Evolutionary conservation across 2,113 vertebrate species (phyloP).

Genomic region (Enhydra lutris): DNA sequence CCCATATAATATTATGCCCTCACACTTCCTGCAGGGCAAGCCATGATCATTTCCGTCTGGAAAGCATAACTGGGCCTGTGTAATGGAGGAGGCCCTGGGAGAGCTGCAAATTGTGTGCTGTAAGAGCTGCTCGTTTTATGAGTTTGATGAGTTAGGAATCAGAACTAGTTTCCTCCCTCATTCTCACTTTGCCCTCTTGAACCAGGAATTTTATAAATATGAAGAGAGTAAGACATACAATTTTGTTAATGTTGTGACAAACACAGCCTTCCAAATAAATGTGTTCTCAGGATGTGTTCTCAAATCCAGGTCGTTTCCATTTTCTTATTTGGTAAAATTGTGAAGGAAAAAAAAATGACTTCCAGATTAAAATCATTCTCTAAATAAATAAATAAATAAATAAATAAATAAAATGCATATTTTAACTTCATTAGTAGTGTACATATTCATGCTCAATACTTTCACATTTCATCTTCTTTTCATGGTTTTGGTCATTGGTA

Average conservation of each 20-base stretch:
- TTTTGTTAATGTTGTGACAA: neutral
- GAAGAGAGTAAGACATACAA: neutral
- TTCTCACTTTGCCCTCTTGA: constrained; percentile 26
- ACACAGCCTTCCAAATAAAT: neutral
- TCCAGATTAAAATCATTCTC: neutral
- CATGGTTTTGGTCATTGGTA: neutral
- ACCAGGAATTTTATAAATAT: constrained; percentile 1
- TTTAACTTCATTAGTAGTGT: neutral
- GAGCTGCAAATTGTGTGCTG: neutral
- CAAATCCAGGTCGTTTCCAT: neutral
- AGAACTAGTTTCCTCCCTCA: neutral
- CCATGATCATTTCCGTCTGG: constrained; percentile 39
- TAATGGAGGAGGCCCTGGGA: neutral
- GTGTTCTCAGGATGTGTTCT: neutral
- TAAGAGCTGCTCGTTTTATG: neutral
- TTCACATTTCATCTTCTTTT: neutral
- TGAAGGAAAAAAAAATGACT: neutral
- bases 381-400: neutral
- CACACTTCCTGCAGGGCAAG: neutral
- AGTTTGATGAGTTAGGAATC: neutral
- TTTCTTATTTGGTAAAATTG: neutral
- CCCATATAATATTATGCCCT: neutral
- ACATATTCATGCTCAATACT: neutral
- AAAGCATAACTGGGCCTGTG: neutral
- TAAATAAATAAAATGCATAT: neutral